Base-by-base conservation (phyloP, 1,140 invertebrate species). In the Heliconius melpomene region DNA sequence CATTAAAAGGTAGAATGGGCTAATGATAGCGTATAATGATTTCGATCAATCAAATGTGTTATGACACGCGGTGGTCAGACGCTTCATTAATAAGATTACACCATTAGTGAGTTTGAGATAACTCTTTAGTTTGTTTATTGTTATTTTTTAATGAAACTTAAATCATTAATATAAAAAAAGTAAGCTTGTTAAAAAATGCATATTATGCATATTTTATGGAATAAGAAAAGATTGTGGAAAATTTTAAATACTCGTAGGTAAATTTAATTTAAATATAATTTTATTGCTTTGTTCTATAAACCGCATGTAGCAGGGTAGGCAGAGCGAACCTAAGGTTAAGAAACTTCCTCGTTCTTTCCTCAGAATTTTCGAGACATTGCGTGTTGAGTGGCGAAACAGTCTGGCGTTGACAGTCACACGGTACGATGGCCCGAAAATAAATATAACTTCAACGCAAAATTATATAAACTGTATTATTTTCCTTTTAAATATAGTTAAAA, bases 31-130 rank as follows among this genome's bases (percentile, higher is more conserved):
- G 52, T 72, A 9, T 84, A 85, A 85, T 83, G 82, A 85, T 78
- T 80, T 54, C 75, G 73, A 85, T 85, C 83, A 75, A 85, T 85
- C 83, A 85, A 77, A 71, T 73, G 75, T 83, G 83, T 85, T 83
- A 81, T 84, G 80, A 84, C 80, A 75, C 78, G 72, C 66, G 83
- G 83, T 85, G 83, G 83, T 85, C 83, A 74, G 57, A 74, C 77
- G 72, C 72, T 76, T 79, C 82, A 83, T 85, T 80, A 83, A 81
- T 84, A 82, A 84, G 77, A 84, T 80, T 74, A 78, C 50, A 54
- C 76, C 74, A 79, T 75, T 80, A 81, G 79, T 36, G 78, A 60
- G 23, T 72, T 77, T 38, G 23, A 70, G 75, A 77, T 77, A 66
- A 26, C 16, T 66, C 18, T 40, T 76, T 72, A 60, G 20, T 60